Evolutionary conservation across 30 jellyfish, hydroid and myxozoan genomes (phyloP), one percentile per base, ranked within the genome.

Genomic region (Haliclystus octoradiatus): DNA sequence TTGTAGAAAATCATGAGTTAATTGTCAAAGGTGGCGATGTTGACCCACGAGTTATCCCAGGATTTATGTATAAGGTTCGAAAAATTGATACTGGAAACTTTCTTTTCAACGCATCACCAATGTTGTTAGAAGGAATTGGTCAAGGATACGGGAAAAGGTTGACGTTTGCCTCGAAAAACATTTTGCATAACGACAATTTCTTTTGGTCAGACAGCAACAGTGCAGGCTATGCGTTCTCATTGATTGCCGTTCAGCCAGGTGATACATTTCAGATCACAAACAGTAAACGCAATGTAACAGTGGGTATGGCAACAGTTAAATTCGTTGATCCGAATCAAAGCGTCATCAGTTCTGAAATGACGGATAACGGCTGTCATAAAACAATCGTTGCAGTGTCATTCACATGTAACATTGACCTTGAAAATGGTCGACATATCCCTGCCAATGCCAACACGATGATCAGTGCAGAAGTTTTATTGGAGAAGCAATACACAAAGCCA

Each of bases 151-250:
- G 95, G n/a, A 76, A 51, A 61, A 33, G 88, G 34, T 62, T 74
- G 34, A 75, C 87, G n/a, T 75, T 75, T 65, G 86, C 74, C 64
- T 61, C 68, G 33, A 77, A 76, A 4, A 71, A 76, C 52, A 34
- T 84, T 23, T 76, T 82, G 0, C 75, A 70, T 25, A 82, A 82
- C 65, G 89, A 74, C 4, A 74, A 73, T 68, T 74, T 69, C 62
- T 73, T 84, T 52, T 84, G 92, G 95, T 77, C 92, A 19, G 86
- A 84, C 74, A 76, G 92, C 70, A 73, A 77, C 52, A 63, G 50
- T 1, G 27, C 50, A 9, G 95, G 95, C 12, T 84, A 75, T 68
- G 76, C 92, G 4, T 84, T 84, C 61, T 24, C 76, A 9, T 72
- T 84, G 0, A 68, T 70, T 15, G 83, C 73, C 22, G 3, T 84